A percentile compares a stretch with the other conserved stretches of the same genome.
Evolutionary conservation across 2,888 invertebrate genomes (phyloP).

Genomic region (Dryocosmus kuriphilus): DNA sequence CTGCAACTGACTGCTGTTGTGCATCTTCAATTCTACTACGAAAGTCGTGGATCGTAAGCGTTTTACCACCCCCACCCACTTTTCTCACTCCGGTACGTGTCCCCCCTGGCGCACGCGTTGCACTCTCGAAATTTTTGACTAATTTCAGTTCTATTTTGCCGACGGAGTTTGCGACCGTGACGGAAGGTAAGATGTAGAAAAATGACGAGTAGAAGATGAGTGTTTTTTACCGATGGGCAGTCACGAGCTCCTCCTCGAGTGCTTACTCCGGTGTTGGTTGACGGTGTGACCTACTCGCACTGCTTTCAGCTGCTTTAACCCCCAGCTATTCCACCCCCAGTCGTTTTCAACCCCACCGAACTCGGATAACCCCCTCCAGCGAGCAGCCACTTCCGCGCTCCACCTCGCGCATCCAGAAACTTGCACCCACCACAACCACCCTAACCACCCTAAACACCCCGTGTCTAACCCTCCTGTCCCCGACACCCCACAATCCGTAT

Average conservation of each 20-base stretch:
- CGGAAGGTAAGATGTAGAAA: slow-evolving; percentile 39
- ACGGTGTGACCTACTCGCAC: slow-evolving; percentile 75
- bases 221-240: slow-evolving; percentile 53
- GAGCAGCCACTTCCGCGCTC: slow-evolving; percentile 39
- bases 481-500: slow-evolving; percentile 44
- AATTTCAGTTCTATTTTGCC: background rate
- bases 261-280: slow-evolving; percentile 72
- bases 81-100: slow-evolving; percentile 7
- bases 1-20: slow-evolving; percentile 8
- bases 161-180: background rate
- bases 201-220: slow-evolving; percentile 44
- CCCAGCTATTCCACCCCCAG: slow-evolving; percentile 60
- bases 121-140: background rate
- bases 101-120: slow-evolving; percentile 10
- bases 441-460: slow-evolving; percentile 39
- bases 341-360: slow-evolving; percentile 47
- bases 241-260: slow-evolving; percentile 68
- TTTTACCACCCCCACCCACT: slow-evolving; percentile 31
- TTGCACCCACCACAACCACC: slow-evolving; percentile 47
- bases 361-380: slow-evolving; percentile 43
- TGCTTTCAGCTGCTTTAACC: slow-evolving; percentile 75
- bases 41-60: slow-evolving; percentile 4
- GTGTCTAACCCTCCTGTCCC: slow-evolving; percentile 50
- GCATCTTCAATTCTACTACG: slow-evolving; percentile 23
- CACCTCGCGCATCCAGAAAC: slow-evolving; percentile 42